A percentile compares a stretch with the other conserved stretches of the same genome.
phyloP scores from a whole-genome alignment of 1,140 invertebrate species.

The Yoshiicerus persimilis region DNA sequence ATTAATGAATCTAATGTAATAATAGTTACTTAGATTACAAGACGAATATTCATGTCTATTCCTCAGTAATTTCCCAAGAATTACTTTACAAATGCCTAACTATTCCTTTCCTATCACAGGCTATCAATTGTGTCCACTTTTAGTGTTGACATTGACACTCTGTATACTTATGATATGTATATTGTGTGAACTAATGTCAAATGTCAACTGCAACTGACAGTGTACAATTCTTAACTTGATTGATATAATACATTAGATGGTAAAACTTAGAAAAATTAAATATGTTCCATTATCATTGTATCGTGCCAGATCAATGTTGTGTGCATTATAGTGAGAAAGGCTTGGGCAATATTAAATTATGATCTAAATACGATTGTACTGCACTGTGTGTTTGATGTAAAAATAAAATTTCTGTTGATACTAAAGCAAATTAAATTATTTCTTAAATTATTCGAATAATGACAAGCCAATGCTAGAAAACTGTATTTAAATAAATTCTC shows the following conservation, averaged over 20 bases:
- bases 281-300: neutral
- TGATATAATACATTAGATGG: neutral
- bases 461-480: too few species aligned
- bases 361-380: neutral
- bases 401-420: slow-evolving; percentile 1
- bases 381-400: neutral
- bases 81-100: neutral
- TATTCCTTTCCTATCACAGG: neutral
- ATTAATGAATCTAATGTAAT: neutral
- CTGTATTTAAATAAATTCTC: too few species aligned
- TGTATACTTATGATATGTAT: neutral
- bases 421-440: too few species aligned
- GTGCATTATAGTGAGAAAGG: neutral
- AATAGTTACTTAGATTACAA: neutral
- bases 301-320: neutral
- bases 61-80: neutral
- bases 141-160: neutral
- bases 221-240: neutral
- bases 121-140: neutral
- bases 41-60: neutral
- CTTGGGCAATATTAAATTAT: neutral
- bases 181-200: neutral
- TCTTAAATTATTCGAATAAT: too few species aligned
- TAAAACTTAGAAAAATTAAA: neutral
- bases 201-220: neutral